phyloP scores from a whole-genome alignment of 1,140 invertebrate genomes.

The Orius laevigatus region DNA sequence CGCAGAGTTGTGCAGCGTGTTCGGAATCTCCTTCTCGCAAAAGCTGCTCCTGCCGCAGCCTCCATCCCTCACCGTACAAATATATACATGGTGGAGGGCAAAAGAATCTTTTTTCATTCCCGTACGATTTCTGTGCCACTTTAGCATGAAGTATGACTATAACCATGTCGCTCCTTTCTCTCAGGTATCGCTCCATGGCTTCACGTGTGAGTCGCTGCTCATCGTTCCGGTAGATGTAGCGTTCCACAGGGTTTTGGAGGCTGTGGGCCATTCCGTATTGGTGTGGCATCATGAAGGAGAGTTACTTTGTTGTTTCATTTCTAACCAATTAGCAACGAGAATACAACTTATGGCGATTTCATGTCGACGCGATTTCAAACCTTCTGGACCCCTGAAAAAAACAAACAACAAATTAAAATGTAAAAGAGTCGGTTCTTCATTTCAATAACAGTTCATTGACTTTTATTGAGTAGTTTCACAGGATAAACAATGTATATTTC shows the following conservation, averaged over 20 bases:
- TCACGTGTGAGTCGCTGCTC: slow-evolving; percentile 77
- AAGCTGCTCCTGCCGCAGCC: slow-evolving; percentile 80
- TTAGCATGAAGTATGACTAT: slow-evolving; percentile 97
- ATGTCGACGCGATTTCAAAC: background rate
- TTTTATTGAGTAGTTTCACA: too few relatives aligned
- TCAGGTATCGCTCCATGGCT: slow-evolving; percentile 89
- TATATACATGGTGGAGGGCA: slow-evolving; percentile 99
- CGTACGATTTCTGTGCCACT: slow-evolving; percentile 98
- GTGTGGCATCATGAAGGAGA: slow-evolving; percentile 46
- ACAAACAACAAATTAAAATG: background rate
- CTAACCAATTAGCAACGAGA: background rate
- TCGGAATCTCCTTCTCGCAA: slow-evolving; percentile 73
- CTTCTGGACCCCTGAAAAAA: background rate
- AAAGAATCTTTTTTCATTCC: slow-evolving; percentile 99
- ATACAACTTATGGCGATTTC: background rate
- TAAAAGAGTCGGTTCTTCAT: too few relatives aligned
- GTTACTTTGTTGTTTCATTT: background rate
- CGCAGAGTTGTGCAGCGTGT: slow-evolving; percentile 81
- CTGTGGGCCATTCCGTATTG: slow-evolving; percentile 54
- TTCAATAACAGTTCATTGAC: too few relatives aligned
- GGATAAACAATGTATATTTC: too few relatives aligned
- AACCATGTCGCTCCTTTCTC: slow-evolving; percentile 87
- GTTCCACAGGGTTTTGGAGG: slow-evolving; percentile 53
- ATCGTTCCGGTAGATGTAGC: slow-evolving; percentile 48
- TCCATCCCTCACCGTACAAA: slow-evolving; percentile 93